Base-by-base conservation (phyloP, 2,113 vertebrate species). In the Scortum barcoo region DNA sequence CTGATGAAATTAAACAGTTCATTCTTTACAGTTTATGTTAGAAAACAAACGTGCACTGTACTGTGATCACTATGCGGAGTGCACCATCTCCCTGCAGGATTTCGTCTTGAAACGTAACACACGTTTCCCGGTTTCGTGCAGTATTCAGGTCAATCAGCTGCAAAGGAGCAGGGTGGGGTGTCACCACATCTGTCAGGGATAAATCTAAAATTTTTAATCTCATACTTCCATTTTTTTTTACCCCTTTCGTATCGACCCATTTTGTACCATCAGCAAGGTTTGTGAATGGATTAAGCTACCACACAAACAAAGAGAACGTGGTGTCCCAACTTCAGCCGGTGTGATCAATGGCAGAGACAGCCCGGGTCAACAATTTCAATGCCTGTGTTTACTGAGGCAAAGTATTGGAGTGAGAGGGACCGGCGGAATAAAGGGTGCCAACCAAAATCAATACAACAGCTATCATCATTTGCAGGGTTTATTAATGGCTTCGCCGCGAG, bases 391-490 rank as follows among this genome's bases (percentile, higher is more conserved):
- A 90, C 89, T 87, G 89, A 91, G 80, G 84, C 91, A 91, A 88
- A 85, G 86, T 73, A 87, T 90, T 76, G 78, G 78, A 89, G 87
- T 72, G 65, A 87, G 78, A 87, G 28, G 38, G 84, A 66, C 65
- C 28, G 58, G 40, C 76, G 67, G 83, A 89, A 78, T 69, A 73
- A 78, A 87, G 60, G 84, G 82, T 74, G 86, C 78, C 88, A 88
- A 88, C 69, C 63, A 12, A 61, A 92, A 93, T 94, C 92, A 80
- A 93, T 94, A 88, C 62, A 89, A 82, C 90, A 83, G 87, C 92
- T 91, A 93, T 94, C 91, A 93, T 93, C 91, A 93, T 94, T 91
- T 91, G 78, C 88, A 63, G 68, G 76, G 56, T 91, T 91, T 93
- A 91, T 93, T 92, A 92, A 94, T 91, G 92, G 81, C 86, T 82